A percentile compares a stretch with the other conserved stretches of the same genome.
These are phyloP conservation scores for Noturus placidus DNA, from an alignment of 2,113 vertebrate species.

Conservation along the genomic window DNA sequence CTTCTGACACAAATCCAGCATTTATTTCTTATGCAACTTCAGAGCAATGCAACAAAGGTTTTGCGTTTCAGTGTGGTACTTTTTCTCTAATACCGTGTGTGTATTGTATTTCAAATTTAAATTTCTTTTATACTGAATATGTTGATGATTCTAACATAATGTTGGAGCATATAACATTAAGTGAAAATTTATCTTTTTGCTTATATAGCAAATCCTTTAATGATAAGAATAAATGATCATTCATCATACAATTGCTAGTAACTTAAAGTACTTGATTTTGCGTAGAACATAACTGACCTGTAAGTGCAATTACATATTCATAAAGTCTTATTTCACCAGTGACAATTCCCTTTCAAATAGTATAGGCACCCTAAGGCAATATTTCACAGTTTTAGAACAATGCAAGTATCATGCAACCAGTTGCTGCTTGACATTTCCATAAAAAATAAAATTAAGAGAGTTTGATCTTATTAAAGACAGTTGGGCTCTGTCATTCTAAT, in stretches of 20 bases:
- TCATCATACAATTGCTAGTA: neutral
- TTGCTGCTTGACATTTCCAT: conserved; percentile 31
- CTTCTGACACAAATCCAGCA: neutral
- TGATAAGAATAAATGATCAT: neutral
- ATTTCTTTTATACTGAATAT: neutral
- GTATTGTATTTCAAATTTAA: neutral
- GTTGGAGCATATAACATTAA: neutral
- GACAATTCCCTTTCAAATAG: conserved; percentile 42
- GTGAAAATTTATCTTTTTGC: neutral
- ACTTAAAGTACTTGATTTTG: neutral
- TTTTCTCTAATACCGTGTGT: neutral
- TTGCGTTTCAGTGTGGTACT: neutral
- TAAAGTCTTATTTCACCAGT: neutral
- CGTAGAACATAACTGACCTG: neutral
- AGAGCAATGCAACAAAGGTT: neutral
- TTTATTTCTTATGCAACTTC: neutral
- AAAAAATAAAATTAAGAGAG: conserved; percentile 16
- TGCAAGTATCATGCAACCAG: conserved; percentile 10
- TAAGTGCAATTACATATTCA: neutral
- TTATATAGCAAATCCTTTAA: neutral
- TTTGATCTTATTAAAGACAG: conserved; percentile 34
- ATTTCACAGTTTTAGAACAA: neutral
- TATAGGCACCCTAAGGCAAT: conserved; percentile 49
- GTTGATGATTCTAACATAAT: neutral
- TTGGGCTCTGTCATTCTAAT: conserved; percentile 1